A percentile compares a stretch with the other conserved stretches of the same genome.
Evolutionary conservation across 2,113 vertebrate genomes (phyloP).

Genomic region (Todiramphus chloris): DNA sequence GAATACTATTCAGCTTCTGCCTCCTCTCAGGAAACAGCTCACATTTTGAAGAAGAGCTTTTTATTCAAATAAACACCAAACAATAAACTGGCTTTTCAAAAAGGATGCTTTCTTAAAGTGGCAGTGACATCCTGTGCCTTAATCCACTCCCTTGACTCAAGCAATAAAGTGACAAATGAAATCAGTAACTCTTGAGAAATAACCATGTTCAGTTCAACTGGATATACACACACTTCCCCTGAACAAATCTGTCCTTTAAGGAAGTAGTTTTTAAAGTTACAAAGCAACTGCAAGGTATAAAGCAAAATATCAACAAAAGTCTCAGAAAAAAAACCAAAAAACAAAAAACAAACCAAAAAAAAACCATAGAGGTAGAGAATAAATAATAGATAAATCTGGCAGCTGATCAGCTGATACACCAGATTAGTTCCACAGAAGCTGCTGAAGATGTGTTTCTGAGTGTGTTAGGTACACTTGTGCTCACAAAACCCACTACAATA

Average conservation of each 20-base stretch:
- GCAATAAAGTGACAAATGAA: constrained; percentile 76
- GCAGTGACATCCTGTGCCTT: constrained; percentile 65
- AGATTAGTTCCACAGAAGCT: background rate
- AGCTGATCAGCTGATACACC: background rate
- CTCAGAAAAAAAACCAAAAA: background rate
- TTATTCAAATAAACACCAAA: constrained; percentile 68
- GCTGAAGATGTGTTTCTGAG: background rate
- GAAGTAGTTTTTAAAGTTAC: background rate
- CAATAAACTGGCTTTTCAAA: constrained; percentile 55
- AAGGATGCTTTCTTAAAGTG: constrained; percentile 72
- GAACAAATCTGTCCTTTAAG: background rate
- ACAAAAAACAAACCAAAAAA: background rate
- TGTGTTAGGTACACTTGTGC: background rate
- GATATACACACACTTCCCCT: background rate
- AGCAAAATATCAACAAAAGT: background rate
- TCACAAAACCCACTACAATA: background rate
- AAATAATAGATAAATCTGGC: background rate
- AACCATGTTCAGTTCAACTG: constrained; percentile 29
- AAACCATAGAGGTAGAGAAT: background rate
- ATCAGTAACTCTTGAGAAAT: constrained; percentile 66
- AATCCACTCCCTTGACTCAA: constrained; percentile 75
- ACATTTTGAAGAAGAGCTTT: constrained; percentile 53
- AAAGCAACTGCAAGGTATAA: background rate
- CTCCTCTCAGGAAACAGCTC: constrained; percentile 4
- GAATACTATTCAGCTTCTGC: background rate